Evolutionary conservation across 2,888 invertebrate genomes (phyloP).

Genomic region (Thumatha senex): DNA sequence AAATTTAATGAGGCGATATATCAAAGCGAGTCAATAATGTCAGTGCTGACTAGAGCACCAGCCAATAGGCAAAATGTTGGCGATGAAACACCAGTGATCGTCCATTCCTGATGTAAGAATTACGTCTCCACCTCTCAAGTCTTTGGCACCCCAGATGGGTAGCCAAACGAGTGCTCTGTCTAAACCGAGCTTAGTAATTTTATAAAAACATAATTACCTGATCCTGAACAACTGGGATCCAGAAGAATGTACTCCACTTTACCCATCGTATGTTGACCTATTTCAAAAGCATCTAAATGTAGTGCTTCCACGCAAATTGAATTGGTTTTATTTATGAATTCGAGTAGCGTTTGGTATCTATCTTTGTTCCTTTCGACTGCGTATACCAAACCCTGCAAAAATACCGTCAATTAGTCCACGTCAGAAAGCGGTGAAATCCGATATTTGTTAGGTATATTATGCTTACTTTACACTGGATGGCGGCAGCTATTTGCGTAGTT

Average conservation of each 20-base stretch:
- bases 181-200: too few species aligned
- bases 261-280: constrained; percentile 84
- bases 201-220: constrained; percentile 83
- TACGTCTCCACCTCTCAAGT: too few species aligned
- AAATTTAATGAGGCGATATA: too few species aligned
- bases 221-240: constrained; percentile 98
- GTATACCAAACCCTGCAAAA: constrained; percentile 71
- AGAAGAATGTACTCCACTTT: constrained; percentile 95
- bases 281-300: constrained; percentile 88
- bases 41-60: too few species aligned
- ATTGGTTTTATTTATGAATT: constrained; percentile 85
- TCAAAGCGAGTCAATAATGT: too few species aligned
- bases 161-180: too few species aligned
- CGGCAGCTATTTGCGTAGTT: constrained; percentile 94
- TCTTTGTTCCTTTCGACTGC: constrained; percentile 90
- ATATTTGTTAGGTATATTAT: not conserved
- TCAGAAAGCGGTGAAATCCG: not conserved
- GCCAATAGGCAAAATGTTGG: too few species aligned
- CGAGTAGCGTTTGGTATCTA: constrained; percentile 86
- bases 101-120: too few species aligned
- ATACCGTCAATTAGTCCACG: not conserved
- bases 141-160: too few species aligned
- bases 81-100: too few species aligned
- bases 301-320: constrained; percentile 87
- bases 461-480: constrained; percentile 89